Evolutionary conservation across 2,888 invertebrate genomes (phyloP), one percentile per base, ranked within the genome.

Genomic region (Antheraea yamamai): DNA sequence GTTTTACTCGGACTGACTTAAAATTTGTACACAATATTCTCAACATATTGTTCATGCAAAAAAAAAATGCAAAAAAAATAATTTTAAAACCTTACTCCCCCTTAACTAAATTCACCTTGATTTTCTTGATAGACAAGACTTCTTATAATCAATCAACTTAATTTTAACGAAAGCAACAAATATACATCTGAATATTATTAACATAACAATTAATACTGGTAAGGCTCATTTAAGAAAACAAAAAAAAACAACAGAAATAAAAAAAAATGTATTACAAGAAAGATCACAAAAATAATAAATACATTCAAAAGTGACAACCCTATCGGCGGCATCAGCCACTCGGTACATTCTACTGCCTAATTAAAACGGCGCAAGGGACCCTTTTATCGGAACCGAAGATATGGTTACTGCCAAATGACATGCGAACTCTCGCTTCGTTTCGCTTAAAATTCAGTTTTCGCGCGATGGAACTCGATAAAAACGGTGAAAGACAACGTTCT

Each of bases 321-420:
- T 92, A 87, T 80, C 84, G 58, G 78, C 75, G 79, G 80, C 83
- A 85, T 85, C 87, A 84, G 84, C 64, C 88, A 85, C 87, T 87
- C 87, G 87, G 89, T 89, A 91, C 89, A 91, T 91, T 91, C 89
- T 89, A 87, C 89, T 83, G 89, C 88, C 93, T 94, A 94, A 94
- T 94, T 94, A 94, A 94, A 94, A 93, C 93, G 91, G 93, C 91
- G 89, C 92, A 88, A 85, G 91, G 84, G 88, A 89, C 91, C 91
- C 89, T 92, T 66, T 93, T 92, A 92, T 93, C 93, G 87, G 83
- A 83, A 79, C 86, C 91, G 88, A 88, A 92, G 92, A 92, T 91
- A 92, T 88, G 89, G 88, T 89, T 90, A 93, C 91, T 87, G 90
- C 87, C 81, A 81, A 85, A 85, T 87, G 92, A 93, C 94, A 94